Conservation (phyloP, 2,797 vertebrate genomes). For the Sebastes hopkinsi region DNA sequence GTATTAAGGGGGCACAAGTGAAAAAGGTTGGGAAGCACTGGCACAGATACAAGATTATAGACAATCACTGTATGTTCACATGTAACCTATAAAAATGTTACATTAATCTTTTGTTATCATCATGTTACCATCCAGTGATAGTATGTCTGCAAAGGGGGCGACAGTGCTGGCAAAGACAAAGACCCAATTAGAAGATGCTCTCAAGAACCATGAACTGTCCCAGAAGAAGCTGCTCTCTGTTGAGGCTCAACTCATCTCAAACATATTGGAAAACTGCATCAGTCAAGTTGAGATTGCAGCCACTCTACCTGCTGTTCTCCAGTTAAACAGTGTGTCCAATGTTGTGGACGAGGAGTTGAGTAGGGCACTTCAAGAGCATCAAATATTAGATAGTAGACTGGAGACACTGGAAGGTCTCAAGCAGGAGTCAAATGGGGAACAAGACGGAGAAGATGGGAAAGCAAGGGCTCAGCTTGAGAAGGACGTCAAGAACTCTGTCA, state of each 20-base stretch:
- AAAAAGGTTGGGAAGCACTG: not conserved
- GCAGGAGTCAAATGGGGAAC: not conserved
- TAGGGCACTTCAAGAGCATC: slow-evolving; percentile 69
- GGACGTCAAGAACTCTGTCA: slow-evolving; percentile 78
- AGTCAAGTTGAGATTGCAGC: slow-evolving; percentile 79
- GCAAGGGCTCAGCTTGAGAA: slow-evolving; percentile 16
- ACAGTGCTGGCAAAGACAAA: not conserved
- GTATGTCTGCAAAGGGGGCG: slow-evolving; percentile 43
- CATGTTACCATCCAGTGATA: not conserved
- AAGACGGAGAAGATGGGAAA: slow-evolving; percentile 5
- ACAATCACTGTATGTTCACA: not conserved
- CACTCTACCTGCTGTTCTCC: slow-evolving; percentile 67
- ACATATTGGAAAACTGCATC: slow-evolving; percentile 84
- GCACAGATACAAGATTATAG: not conserved
- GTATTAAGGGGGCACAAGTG: not conserved
- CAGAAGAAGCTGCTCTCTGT: slow-evolving; percentile 67
- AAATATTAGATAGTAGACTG: slow-evolving; percentile 61
- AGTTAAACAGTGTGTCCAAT: slow-evolving; percentile 24
- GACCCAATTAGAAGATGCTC: slow-evolving; percentile 25
- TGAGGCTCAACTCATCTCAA: slow-evolving; percentile 81
- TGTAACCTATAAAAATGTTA: not conserved
- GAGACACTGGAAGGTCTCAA: slow-evolving; percentile 33
- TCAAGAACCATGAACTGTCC: slow-evolving; percentile 45
- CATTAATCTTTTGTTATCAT: not conserved
- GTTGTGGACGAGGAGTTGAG: slow-evolving; percentile 56